phyloP scores from a whole-genome alignment of 2,797 vertebrate species.

The Leptatherina wallacei region DNA sequence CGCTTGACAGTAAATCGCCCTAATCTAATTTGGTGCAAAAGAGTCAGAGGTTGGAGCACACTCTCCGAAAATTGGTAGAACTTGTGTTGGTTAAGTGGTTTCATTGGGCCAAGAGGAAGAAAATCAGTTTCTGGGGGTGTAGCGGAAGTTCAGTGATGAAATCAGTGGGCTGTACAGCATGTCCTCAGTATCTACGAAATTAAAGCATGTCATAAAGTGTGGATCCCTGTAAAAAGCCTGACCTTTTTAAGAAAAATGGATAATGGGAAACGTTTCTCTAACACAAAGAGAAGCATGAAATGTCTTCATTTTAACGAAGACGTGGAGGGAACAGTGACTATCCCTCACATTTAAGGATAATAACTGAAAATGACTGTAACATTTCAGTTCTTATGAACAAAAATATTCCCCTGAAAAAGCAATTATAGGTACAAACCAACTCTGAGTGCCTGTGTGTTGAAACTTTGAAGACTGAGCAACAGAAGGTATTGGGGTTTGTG shows the following conservation, averaged over 20 bases:
- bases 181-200: slow-evolving; percentile 7
- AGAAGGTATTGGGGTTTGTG: slow-evolving; percentile 56
- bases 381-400: neutral
- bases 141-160: slow-evolving; percentile 9
- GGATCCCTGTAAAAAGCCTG: slow-evolving; percentile 30
- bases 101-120: slow-evolving; percentile 27
- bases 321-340: neutral
- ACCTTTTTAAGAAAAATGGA: slow-evolving; percentile 27
- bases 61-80: slow-evolving; percentile 20
- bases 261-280: slow-evolving; percentile 7
- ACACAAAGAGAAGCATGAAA: slow-evolving; percentile 2
- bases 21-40: slow-evolving; percentile 38
- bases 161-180: neutral
- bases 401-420: slow-evolving; percentile 21
- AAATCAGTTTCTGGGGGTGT: slow-evolving; percentile 17
- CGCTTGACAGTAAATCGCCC: slow-evolving; percentile 22
- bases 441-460: slow-evolving; percentile 6
- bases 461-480: slow-evolving; percentile 43
- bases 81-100: slow-evolving; percentile 51
- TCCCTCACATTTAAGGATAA: neutral
- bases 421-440: slow-evolving; percentile 36
- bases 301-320: slow-evolving; percentile 6
- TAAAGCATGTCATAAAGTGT: slow-evolving; percentile 1
- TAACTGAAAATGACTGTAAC: slow-evolving; percentile 12
- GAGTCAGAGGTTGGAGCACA: neutral